Evolutionary conservation across 2,113 vertebrate species (phyloP), one percentile per base, ranked within the genome.

Genomic region (Bos indicus): DNA sequence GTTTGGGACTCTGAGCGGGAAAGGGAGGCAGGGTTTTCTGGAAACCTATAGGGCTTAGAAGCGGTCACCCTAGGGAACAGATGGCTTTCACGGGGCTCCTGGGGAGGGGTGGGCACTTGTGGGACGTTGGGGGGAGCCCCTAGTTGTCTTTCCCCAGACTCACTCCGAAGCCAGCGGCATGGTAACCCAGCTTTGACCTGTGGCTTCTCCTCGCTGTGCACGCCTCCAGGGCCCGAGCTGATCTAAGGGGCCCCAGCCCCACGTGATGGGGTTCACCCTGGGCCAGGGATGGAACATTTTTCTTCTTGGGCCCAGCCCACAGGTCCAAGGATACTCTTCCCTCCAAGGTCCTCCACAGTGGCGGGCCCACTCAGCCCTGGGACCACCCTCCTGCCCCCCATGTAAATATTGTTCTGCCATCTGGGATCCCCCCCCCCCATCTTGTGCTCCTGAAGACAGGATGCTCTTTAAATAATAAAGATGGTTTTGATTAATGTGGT

Each of bases 401-500:
- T 98, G 98, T 98, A 98, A 97, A 98, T 98, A 98, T 97, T 97
- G 26, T 88, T 88, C 94, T 93, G 83, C 51, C 52, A 40, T 91
- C 86, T 67, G 85, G 90, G 97, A 90, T 36, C 36, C 36, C 40
- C 40, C 25, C 6, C 52, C 36, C 86, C 62, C 12, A 23, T 78
- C 28, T 25, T 78, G 81, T n/a, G 23, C 71, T 71, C 82, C 57
- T 36, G 91, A 36, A 54, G 80, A 46, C 71, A 80, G 88, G 67
- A 96, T 95, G 83, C 91, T 96, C 97, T 97, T 98, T 97, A 98
- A 98, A 96, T 98, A 98, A 98, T 98, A 98, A 98, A 98, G 67
- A 64, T 83, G 90, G 97, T 98, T 98, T 98, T 98, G 97, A 98
- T 97, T 98, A 98, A 97, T 7, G 64, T 6, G 89, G 93, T 54